Percentiles rank a stretch among this genome's conserved stretches.
Evolutionary conservation across 2,888 invertebrate species (phyloP).

Genomic region (Tenthredo livida): DNA sequence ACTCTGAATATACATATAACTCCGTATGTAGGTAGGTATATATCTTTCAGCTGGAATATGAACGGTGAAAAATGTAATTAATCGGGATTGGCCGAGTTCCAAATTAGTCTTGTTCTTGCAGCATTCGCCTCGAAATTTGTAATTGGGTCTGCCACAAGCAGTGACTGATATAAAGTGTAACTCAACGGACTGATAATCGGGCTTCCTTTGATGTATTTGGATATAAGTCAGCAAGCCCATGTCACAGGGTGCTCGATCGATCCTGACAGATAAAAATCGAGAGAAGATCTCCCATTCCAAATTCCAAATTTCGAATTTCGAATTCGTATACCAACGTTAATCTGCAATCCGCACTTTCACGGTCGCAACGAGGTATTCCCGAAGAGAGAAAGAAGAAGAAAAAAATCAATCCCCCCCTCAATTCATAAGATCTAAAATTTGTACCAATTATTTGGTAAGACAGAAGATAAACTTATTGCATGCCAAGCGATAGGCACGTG

Average conservation of each 20-base stretch:
- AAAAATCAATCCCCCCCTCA: background rate
- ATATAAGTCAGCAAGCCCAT: background rate
- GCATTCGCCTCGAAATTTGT: background rate
- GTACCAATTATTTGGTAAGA: background rate
- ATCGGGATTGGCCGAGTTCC: constrained; percentile 25
- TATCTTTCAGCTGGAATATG: background rate
- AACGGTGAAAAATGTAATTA: constrained; percentile 19
- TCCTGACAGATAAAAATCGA: background rate
- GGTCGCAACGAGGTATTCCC: too few relatives aligned
- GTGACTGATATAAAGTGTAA: background rate
- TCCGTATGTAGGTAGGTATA: too few relatives aligned
- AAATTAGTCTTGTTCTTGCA: constrained; percentile 26
- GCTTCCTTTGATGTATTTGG: background rate
- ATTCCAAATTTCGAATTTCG: background rate
- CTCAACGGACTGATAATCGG: background rate
- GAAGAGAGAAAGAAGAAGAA: too few relatives aligned
- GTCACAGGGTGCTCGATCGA: background rate
- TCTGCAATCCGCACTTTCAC: background rate
- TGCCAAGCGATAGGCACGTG: constrained; percentile 21
- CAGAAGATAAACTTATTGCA: background rate
- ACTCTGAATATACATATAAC: background rate
- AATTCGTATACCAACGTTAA: background rate
- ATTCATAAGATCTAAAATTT: background rate
- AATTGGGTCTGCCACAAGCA: constrained; percentile 15
- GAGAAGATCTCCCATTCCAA: background rate